These are phyloP conservation scores for Pseudomugil tenellus DNA, from an alignment of 2,797 vertebrate genomes.

Conservation along the genomic window DNA sequence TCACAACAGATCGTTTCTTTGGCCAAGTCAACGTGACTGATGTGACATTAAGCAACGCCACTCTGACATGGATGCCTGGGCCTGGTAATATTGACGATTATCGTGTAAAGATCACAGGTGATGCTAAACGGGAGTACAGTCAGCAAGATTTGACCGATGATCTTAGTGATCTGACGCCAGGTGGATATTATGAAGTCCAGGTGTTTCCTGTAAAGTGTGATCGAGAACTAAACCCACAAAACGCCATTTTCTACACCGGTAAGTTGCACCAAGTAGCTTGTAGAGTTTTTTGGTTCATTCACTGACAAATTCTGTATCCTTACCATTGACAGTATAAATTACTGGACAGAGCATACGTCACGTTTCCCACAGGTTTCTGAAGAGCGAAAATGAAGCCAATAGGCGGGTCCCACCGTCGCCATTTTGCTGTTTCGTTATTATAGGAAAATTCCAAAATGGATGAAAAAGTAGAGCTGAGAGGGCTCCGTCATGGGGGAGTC, in stretches of 20 bases:
- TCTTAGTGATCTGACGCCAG: slow-evolving; percentile 47
- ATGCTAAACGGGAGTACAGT: accelerated
- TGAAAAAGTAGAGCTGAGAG: too few relatives aligned
- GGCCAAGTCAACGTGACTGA: background rate
- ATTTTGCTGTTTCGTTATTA: too few relatives aligned
- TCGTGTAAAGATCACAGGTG: slow-evolving; percentile 41
- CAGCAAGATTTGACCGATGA: accelerated
- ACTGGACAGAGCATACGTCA: too few relatives aligned
- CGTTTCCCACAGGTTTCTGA: too few relatives aligned
- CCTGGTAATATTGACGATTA: slow-evolving; percentile 55
- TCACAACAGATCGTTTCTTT: slow-evolving; percentile 67
- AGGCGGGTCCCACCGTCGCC: too few relatives aligned
- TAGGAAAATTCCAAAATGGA: too few relatives aligned
- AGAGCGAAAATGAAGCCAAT: too few relatives aligned
- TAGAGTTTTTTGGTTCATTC: background rate
- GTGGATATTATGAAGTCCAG: slow-evolving; percentile 52
- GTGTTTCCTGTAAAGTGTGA: slow-evolving; percentile 76
- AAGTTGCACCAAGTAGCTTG: slow-evolving; percentile 38
- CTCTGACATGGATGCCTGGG: slow-evolving; percentile 48
- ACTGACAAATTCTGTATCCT: too few relatives aligned
- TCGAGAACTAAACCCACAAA: slow-evolving; percentile 65
- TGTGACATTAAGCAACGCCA: background rate
- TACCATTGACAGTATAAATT: too few relatives aligned
- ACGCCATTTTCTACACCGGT: slow-evolving; percentile 74
- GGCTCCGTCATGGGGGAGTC: too few relatives aligned